A percentile compares a stretch with the other conserved stretches of the same genome.
phyloP scores from a whole-genome alignment of 2,888 invertebrate species.

The Seira ritae region DNA sequence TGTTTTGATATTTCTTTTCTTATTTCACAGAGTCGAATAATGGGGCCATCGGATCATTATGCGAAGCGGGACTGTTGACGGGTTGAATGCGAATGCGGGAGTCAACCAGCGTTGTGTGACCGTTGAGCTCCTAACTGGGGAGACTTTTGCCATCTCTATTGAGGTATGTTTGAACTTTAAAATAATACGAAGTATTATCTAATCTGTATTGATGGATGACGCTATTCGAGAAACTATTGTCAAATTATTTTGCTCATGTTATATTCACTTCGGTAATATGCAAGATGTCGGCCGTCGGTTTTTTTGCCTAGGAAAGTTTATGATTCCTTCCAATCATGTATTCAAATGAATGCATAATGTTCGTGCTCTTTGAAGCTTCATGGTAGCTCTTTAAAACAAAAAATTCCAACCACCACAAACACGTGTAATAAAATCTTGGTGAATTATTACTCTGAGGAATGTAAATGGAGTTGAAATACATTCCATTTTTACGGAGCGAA shows the following conservation, averaged over 20 bases:
- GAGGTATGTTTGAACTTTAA: slow-evolving; percentile 64
- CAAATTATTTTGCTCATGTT: background rate
- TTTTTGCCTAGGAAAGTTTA: background rate
- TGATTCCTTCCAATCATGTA: background rate
- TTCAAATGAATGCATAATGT: background rate
- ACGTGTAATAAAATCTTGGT: background rate
- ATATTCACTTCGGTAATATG: background rate
- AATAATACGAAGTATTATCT: background rate
- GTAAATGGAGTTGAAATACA: slow-evolving; percentile 18
- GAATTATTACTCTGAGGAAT: slow-evolving; percentile 5
- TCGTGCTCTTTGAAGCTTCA: background rate
- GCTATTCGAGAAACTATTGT: background rate
- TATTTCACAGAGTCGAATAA: slow-evolving; percentile 69
- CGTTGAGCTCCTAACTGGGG: slow-evolving; percentile 73
- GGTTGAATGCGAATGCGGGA: slow-evolving; percentile 71
- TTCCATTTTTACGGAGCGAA: background rate
- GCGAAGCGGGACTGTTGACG: slow-evolving; percentile 73
- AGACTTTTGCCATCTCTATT: slow-evolving; percentile 70
- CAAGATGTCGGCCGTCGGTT: no score
- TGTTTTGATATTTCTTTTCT: no score
- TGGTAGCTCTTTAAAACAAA: background rate
- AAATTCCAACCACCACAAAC: no score
- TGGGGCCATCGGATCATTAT: slow-evolving; percentile 73
- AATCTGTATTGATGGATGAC: background rate
- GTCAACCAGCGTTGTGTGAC: slow-evolving; percentile 72